Evolutionary conservation across 2,888 invertebrate genomes (phyloP).

Genomic region (Ptilodon capucinus): DNA sequence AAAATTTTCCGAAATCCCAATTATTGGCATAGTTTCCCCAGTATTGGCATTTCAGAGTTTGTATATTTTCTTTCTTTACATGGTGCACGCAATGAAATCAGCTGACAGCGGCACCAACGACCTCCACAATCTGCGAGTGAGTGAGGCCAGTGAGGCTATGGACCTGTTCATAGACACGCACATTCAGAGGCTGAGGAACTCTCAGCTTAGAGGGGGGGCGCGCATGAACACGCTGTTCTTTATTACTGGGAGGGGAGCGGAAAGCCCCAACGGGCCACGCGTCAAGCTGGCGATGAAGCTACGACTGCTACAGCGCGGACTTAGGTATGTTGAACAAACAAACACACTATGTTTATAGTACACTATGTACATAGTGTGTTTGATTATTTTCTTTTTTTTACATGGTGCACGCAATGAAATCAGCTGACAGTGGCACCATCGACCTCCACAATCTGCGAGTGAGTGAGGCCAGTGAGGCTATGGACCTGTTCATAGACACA

Average conservation of each 20-base stretch:
- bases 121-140: slow-evolving; percentile 89
- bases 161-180: slow-evolving; percentile 88
- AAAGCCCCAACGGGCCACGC: slow-evolving; percentile 86
- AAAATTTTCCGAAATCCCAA: too few relatives aligned
- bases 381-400: neutral
- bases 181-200: slow-evolving; percentile 76
- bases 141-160: slow-evolving; percentile 87
- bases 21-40: too few relatives aligned
- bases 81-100: slow-evolving; percentile 53
- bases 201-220: slow-evolving; percentile 10
- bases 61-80: slow-evolving; percentile 23
- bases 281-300: slow-evolving; percentile 88
- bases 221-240: slow-evolving; percentile 74
- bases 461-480: slow-evolving; percentile 86
- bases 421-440: slow-evolving; percentile 71
- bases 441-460: slow-evolving; percentile 92
- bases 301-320: slow-evolving; percentile 82
- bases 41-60: too few relatives aligned
- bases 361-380: too few relatives aligned
- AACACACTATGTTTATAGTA: too few relatives aligned
- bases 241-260: slow-evolving; percentile 91
- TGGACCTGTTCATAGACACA: slow-evolving; percentile 87
- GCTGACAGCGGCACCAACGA: slow-evolving; percentile 83
- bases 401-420: slow-evolving; percentile 58
- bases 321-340: slow-evolving; percentile 80